These are phyloP conservation scores for Apodemia hepburni DNA, from an alignment of 2,888 invertebrate species.

Conservation along the genomic window DNA sequence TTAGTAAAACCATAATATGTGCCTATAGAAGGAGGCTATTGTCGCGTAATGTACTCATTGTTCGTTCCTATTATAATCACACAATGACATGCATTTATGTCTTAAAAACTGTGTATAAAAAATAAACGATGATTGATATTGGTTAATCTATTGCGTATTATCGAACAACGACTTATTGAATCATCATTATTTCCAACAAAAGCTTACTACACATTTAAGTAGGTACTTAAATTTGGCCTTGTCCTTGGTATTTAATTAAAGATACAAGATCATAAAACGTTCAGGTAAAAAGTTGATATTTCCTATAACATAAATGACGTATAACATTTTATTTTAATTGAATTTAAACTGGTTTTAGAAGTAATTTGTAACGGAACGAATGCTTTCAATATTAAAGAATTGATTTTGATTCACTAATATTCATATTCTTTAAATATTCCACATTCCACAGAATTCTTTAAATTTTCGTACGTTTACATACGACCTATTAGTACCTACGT, in stretches of 20 bases:
- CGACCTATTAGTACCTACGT: too few relatives aligned
- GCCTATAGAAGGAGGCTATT: too few relatives aligned
- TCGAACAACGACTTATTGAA: background rate
- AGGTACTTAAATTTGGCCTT: slow-evolving; percentile 11
- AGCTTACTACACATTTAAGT: slow-evolving; percentile 6
- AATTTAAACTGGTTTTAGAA: background rate
- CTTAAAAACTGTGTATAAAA: background rate
- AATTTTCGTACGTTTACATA: too few relatives aligned
- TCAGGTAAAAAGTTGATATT: background rate
- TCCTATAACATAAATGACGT: background rate
- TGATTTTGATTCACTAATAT: too few relatives aligned
- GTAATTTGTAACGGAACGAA: too few relatives aligned
- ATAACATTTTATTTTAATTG: background rate
- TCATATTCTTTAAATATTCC: too few relatives aligned
- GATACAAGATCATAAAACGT: slow-evolving; percentile 2
- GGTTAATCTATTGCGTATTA: background rate
- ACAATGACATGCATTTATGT: background rate
- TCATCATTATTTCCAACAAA: slow-evolving; percentile 3
- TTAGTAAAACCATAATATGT: too few relatives aligned
- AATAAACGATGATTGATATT: background rate
- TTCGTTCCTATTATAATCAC: too few relatives aligned
- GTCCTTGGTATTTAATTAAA: slow-evolving; percentile 19
- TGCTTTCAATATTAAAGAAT: too few relatives aligned
- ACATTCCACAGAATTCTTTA: too few relatives aligned
- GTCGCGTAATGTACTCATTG: too few relatives aligned